Evolutionary conservation across 2,797 vertebrate species (phyloP).

Genomic region (Toxotes lorentzi): DNA sequence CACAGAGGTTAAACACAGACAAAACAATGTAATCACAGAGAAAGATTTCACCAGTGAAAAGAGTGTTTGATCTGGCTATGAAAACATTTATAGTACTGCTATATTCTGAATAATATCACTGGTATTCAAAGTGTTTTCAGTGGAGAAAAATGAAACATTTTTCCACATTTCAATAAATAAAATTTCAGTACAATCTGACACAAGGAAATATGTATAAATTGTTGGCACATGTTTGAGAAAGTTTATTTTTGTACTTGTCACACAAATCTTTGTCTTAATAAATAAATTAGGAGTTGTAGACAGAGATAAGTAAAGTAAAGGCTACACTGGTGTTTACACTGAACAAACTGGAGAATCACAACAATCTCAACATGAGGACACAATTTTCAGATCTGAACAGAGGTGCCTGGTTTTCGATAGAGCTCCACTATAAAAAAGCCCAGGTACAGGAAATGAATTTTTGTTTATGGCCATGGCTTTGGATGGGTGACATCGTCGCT

Average conservation of each 20-base stretch:
- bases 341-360: conserved; percentile 28
- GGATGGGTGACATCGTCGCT: conserved; percentile 71
- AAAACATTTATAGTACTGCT: conserved; percentile 21
- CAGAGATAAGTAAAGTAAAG: conserved; percentile 20
- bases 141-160: conserved; percentile 56
- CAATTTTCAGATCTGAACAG: conserved; percentile 28
- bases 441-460: conserved; percentile 24
- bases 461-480: conserved; percentile 51
- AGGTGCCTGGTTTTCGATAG: conserved; percentile 1
- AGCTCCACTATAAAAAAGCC: conserved; percentile 24
- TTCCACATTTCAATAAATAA: conserved; percentile 83
- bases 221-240: conserved; percentile 26
- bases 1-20: conserved; percentile 76
- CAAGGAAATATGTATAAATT: conserved; percentile 25
- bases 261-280: conserved; percentile 64
- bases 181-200: conserved; percentile 45
- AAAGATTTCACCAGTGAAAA: conserved; percentile 86
- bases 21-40: conserved; percentile 48
- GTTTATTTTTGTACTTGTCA: conserved; percentile 23
- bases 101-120: conserved; percentile 47
- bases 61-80: conserved; percentile 48
- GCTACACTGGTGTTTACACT: conserved; percentile 39
- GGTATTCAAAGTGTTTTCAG: conserved; percentile 17
- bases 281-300: conserved; percentile 70
- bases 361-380: conserved; percentile 33